phyloP scores from a whole-genome alignment of 2,797 vertebrate genomes.

The Heteromormyrus szaboi region DNA sequence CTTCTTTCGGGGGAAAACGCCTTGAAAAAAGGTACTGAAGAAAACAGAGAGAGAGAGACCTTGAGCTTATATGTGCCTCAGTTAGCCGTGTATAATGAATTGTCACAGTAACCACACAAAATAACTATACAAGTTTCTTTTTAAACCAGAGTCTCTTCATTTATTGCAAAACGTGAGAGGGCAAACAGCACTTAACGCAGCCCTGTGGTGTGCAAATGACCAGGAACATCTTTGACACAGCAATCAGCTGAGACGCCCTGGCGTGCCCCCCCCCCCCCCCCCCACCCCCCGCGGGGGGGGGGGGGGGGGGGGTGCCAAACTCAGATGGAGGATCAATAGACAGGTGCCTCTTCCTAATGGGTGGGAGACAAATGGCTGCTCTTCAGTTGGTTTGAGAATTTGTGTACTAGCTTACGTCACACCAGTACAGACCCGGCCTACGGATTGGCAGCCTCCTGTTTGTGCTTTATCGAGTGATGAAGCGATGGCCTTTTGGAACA shows the following conservation, averaged over 20 bases:
- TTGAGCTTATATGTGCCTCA: background rate
- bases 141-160: background rate
- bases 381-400: background rate
- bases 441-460: background rate
- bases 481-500: background rate
- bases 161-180: background rate
- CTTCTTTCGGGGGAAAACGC: background rate
- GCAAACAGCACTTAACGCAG: background rate
- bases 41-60: background rate
- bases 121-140: background rate
- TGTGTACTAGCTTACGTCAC: background rate
- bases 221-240: background rate
- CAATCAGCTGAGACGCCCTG: background rate
- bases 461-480: background rate
- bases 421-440: background rate
- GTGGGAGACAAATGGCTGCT: background rate
- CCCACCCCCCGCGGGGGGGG: no score
- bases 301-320: background rate
- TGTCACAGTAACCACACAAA: background rate
- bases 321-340: background rate
- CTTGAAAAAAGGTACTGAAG: background rate
- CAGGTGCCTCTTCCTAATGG: background rate
- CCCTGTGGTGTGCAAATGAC: background rate
- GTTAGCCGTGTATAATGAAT: background rate
- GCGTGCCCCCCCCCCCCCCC: no score